Evolutionary conservation across 2,797 vertebrate genomes (phyloP), one percentile per base, ranked within the genome.

Genomic region (Paratrypauchen microcephalus): DNA sequence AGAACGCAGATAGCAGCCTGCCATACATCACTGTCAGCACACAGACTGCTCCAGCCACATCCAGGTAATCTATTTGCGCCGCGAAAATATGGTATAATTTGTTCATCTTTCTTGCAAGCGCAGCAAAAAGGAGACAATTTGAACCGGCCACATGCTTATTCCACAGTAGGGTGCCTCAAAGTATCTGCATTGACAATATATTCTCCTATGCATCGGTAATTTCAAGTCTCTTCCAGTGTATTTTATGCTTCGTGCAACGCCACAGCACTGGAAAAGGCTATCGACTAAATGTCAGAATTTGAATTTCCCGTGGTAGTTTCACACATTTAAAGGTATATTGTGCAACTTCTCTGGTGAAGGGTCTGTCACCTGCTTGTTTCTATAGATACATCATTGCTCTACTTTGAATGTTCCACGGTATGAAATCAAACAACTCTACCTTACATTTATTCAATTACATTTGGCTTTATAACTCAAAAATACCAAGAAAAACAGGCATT

Each of bases 11-110:
- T 89, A 89, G 87, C 82, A 65, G 80, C 66, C 59, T 6, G 52
- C 83, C 86, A 92, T 93, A 87, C 88, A 91, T 94, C 93, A 92
- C 80, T 93, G 90, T 93, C 91, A 86, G 26, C 65, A 80, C 70
- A 57, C 82, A 87, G 86, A 79, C 86, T 79, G 87, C 63, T 77
- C 73, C 77, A 79, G 82, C 82, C 75, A 83, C 85, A 85, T 83
- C 71, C 83, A 76, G 80, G 81, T 92, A 90, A 94, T 93, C 89
- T 92, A 89, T 92, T 93, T 89, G 85, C 90, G 83, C 79, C 55
- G 62, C 72, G 75, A 80, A 87, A 88, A 90, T 85, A 77, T 79
- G 77, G 73, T 87, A 75, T 87, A 81, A 89, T 92, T 91, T 87
- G 87, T 82, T 87, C 66, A 26, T 76, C 39, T 70, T 89, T 91